A percentile compares a stretch with the other conserved stretches of the same genome.
Evolutionary conservation across 2,888 invertebrate genomes (phyloP).

Genomic region (Lepetodrilus schrolli): DNA sequence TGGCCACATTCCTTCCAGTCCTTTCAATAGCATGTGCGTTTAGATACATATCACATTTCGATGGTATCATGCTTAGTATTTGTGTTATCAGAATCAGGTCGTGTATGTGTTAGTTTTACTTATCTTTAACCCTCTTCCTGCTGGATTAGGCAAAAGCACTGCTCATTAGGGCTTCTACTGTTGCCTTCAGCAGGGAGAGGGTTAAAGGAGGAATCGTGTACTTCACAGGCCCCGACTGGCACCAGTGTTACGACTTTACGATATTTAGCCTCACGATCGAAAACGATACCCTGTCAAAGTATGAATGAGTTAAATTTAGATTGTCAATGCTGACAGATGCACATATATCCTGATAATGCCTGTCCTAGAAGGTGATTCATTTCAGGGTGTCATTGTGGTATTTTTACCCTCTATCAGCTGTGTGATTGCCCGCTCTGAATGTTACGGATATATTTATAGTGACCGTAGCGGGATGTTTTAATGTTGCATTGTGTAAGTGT

Average conservation of each 20-base stretch:
- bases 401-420: constrained; percentile 10
- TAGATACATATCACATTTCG: not conserved
- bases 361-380: not conserved
- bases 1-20: not conserved
- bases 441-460: constrained; percentile 9
- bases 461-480: not conserved
- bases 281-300: not conserved
- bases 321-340: not conserved
- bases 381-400: not conserved
- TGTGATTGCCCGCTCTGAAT: not conserved
- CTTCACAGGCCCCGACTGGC: too few relatives aligned
- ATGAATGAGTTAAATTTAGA: constrained; percentile 17
- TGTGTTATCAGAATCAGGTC: not conserved
- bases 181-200: too few relatives aligned
- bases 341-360: too few relatives aligned
- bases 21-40: not conserved
- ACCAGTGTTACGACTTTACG: not conserved
- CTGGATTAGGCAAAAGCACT: not conserved
- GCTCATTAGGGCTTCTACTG: too few relatives aligned
- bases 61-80: not conserved
- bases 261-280: constrained; percentile 1
- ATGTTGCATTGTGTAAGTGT: constrained; percentile 1
- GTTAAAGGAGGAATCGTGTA: too few relatives aligned
- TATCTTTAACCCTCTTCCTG: too few relatives aligned
- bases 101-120: too few relatives aligned